These are phyloP conservation scores for Oncorhynchus nerka DNA, from an alignment of 2,113 vertebrate genomes.

Conservation along the genomic window DNA sequence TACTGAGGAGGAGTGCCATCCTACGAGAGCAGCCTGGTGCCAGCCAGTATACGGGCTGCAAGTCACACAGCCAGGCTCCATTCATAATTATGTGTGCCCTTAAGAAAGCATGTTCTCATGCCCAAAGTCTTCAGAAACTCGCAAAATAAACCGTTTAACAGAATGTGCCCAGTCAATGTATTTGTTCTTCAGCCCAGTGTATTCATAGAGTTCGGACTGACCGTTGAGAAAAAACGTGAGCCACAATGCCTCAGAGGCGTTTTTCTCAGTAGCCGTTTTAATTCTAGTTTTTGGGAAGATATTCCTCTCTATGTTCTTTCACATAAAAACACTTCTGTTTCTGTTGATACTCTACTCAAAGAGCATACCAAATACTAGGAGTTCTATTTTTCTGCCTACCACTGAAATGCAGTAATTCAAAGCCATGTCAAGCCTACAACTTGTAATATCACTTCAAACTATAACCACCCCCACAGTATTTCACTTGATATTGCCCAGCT, in stretches of 20 bases:
- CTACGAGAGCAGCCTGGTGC: conserved; percentile 51
- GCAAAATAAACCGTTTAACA: not conserved
- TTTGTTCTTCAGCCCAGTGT: conserved; percentile 34
- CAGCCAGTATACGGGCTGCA: conserved; percentile 67
- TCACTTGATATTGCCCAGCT: too few species aligned
- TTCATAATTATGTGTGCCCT: conserved; percentile 67
- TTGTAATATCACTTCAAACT: too few species aligned
- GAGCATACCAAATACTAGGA: too few species aligned
- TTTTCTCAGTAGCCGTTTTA: conserved; percentile 50
- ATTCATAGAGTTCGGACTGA: conserved; percentile 62
- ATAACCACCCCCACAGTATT: too few species aligned
- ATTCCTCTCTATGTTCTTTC: too few species aligned
- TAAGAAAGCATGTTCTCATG: conserved; percentile 62
- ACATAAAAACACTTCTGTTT: too few species aligned
- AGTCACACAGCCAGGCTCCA: conserved; percentile 59
- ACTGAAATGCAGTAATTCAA: too few species aligned
- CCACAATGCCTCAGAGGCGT: conserved; percentile 56
- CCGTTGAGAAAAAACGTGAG: conserved; percentile 49
- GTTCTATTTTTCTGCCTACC: too few species aligned
- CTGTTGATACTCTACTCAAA: too few species aligned
- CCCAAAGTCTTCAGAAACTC: conserved; percentile 37
- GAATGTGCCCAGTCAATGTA: not conserved
- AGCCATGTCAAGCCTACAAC: too few species aligned
- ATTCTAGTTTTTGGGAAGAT: too few species aligned
- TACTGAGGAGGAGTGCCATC: conserved; percentile 36